Conservation (phyloP, 2,797 vertebrate genomes). For the Garrulus glandarius region DNA sequence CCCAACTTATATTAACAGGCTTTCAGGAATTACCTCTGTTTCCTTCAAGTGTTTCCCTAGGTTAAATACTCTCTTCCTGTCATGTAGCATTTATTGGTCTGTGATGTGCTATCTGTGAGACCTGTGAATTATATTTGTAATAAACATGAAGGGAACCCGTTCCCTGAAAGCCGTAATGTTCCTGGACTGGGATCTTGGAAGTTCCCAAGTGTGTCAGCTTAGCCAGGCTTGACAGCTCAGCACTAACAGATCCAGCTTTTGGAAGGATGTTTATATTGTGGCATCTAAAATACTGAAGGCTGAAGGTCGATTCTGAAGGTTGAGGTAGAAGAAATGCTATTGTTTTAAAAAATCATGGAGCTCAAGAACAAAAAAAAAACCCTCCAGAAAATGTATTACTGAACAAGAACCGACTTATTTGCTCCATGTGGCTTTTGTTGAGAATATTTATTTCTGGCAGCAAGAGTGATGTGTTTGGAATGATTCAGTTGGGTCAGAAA, state of each 20-base stretch:
- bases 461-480: neutral
- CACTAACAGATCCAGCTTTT: neutral
- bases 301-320: neutral
- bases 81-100: neutral
- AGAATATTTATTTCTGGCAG: neutral
- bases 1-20: neutral
- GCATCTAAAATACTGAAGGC: neutral
- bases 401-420: neutral
- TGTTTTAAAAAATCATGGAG: neutral
- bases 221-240: neutral
- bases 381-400: neutral
- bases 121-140: neutral
- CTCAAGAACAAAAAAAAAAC: neutral
- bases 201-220: neutral
- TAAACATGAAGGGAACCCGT: neutral
- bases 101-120: neutral
- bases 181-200: neutral
- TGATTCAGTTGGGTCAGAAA: neutral
- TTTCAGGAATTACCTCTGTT: neutral
- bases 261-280: neutral
- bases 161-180: neutral
- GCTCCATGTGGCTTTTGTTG: neutral
- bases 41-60: neutral
- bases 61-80: neutral
- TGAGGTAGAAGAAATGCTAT: neutral